Evolutionary conservation across 2,888 invertebrate species (phyloP), one percentile per base, ranked within the genome.

Genomic region (Protonemura montana): DNA sequence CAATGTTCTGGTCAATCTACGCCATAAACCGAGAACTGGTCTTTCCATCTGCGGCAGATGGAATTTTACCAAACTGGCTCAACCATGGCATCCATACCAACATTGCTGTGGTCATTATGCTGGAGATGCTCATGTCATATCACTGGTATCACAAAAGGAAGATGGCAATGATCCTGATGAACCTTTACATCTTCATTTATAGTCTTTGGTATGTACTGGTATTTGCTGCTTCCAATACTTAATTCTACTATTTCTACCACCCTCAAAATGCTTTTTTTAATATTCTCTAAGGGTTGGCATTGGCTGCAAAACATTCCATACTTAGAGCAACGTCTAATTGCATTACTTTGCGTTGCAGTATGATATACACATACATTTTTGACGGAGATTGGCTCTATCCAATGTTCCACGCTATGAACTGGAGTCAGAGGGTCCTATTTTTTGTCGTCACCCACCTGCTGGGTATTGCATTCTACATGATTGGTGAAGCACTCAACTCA

Each of bases 41-140:
- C 41, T 93, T 93, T 90, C 94, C 94, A 0, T 88, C 89, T 86
- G 90, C 92, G 16, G 91, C 93, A 89, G 94, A 94, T 88, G 89
- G 90, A 85, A 91, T 93, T 21, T 91, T 94, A 0, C 94, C 94
- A 3, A 26, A 29, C 41, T 93, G 93, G 93, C 91, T 94, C 89
- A 94, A 94, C 90, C 94, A 94, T 88, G 92, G 93, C 87, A 92
- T 94, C 41, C 94, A 94, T 90, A 93, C 93, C 0, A 92, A 92
- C 89, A 93, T 94, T 83, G 88, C 92, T 0, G 89, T 93, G 0
- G 91, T 93, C 25, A 89, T 93, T 0, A 87, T 92, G 1, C 88
- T 93, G 0, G 94, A 94, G 88, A 91, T 93, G 0, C 29, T 92
- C 0, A 91, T 89, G 86, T 89, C 87, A 86, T 89, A 89, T 87